Base-by-base conservation (phyloP, 2,888 invertebrate species). In the Stictocephala bisonia region DNA sequence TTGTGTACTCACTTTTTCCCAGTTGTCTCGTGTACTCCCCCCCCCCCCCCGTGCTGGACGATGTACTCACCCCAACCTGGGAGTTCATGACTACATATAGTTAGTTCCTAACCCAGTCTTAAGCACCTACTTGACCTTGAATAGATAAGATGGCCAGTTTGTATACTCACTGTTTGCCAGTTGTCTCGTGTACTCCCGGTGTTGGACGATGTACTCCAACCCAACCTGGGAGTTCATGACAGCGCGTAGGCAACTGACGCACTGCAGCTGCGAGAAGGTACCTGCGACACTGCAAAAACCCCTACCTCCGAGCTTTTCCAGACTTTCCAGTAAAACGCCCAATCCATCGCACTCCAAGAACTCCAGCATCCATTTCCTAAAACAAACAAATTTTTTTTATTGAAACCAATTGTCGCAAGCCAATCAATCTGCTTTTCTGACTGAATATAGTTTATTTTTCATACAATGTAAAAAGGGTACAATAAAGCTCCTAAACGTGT, bases 271-370 rank as follows among this genome's bases (percentile, higher is more conserved):
- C 2, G 84, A 80, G 13, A 85, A 80, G 15, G 85, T 84, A 74
- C 84, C 84, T 1, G 83, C 82, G 75, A 85, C 81, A 7, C 81
- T 81, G 64, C 74, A 77, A 22, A 68, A 51, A 4, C 75, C 73
- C 26, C 72, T 69, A 3, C 77, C 74, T 11, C 78, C 81, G 77
- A 85, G 81, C 69, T 82, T 81, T 48, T 82, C 82, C 75, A 86
- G 79, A 18, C 83, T 82, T 76, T 84, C 84, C 76, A 86, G 80
- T 71, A 86, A 77, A 31, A 84, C 82, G 31, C 83, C 83, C 41
- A 86, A 79, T 0, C 86, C 86, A 75, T 84, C 84, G 71, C 82
- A 79, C 35, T 82, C 81, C 68, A 86, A 78, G 77, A 85, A 86
- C 70, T 85, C 85, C 75, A 82, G 79, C 75, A 85, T 80, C 85